These are phyloP conservation scores for Ellobium chinense DNA, from an alignment of 2,888 invertebrate species.

Conservation along the genomic window DNA sequence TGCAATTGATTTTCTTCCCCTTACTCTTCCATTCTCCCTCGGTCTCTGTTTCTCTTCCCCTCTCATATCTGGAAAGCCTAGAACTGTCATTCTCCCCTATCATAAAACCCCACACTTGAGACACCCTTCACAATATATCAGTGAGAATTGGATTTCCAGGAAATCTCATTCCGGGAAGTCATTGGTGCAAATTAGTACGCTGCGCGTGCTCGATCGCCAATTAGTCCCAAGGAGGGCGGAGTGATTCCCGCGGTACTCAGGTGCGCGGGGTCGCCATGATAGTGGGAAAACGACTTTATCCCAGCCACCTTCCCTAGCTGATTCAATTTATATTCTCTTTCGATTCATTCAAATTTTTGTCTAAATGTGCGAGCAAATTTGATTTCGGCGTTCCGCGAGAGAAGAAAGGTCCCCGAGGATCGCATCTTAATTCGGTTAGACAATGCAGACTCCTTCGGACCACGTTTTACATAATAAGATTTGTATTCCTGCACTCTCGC, in stretches of 20 bases:
- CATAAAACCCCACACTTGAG: conserved; percentile 21
- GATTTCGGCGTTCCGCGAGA: conserved; percentile 51
- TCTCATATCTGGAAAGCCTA: not conserved
- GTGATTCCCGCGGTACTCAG: conserved; percentile 30
- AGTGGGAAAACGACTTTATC: conserved; percentile 48
- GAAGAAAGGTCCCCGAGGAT: conserved; percentile 39
- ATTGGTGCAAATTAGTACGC: conserved; percentile 45
- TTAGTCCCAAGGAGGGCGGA: conserved; percentile 26
- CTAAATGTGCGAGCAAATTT: conserved; percentile 58
- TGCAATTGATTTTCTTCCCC: not conserved
- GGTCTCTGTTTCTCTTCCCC: not conserved
- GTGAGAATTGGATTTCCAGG: conserved; percentile 52
- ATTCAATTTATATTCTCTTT: conserved; percentile 57
- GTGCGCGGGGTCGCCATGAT: conserved; percentile 19
- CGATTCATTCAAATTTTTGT: conserved; percentile 56
- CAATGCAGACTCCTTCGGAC: conserved; percentile 50
- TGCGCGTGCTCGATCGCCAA: conserved; percentile 18
- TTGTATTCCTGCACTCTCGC: conserved; percentile 19
- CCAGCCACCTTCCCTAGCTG: conserved; percentile 44
- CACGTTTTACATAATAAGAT: conserved; percentile 54
- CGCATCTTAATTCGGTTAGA: conserved; percentile 53
- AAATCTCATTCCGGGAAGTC: conserved; percentile 49
- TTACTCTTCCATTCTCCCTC: not conserved
- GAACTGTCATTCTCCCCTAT: conserved; percentile 5
- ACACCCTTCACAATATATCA: conserved; percentile 52